Base-by-base conservation (phyloP, 2,888 invertebrate species). In the Drosophila austrosaltans region DNA sequence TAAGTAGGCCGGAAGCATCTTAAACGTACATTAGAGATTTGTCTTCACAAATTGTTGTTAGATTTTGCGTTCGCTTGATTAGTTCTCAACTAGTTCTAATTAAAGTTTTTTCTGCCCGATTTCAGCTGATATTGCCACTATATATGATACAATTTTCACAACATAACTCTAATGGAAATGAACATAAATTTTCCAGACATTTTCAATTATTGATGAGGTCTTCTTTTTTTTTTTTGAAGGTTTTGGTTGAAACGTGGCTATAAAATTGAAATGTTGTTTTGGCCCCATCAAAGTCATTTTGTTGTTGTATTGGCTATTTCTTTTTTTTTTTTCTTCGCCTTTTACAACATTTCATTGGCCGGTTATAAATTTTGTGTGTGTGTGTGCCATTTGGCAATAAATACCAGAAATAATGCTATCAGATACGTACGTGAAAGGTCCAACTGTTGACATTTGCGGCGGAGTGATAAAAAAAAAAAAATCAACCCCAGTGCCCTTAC, bases 121-220 rank as follows among this genome's bases (percentile, higher is more conserved):
- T 58, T 61, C 22, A 40, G 58, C 39, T 65, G 16, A 16, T 16
- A 16, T 16, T 16, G 66, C 72, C 53, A 58, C 60, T 36, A 36
- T 36, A 36, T 36, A 36, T 1, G 36, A 36, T 36, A 36, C 1
- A 36, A 64, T 83, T 81, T 81, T 88, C 81, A 86, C 84, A 82
- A 84, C 79, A 84, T 88, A 88, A 88, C 81, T 86, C 83, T 89
- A 89, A 89, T 89, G 90, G 83, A 87, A 82, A 73, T 78, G 76
- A 65, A 81, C 79, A 89, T 89, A 81, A 85, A 90, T 88, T 86
- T 85, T 79, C 78, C 73, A 73, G 72, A 67, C 65, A 48, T 72
- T 69, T 79, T 90, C 66, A 86, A 90, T 90, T 78, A 75, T 81
- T 82, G 69, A 82, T 89, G 70, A 83, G 72, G 39, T 71, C 64